A percentile compares a stretch with the other conserved stretches of the same genome.
These are phyloP conservation scores for Sebastes kiyomatsui DNA, from an alignment of 2,797 vertebrate species.

Conservation along the genomic window DNA sequence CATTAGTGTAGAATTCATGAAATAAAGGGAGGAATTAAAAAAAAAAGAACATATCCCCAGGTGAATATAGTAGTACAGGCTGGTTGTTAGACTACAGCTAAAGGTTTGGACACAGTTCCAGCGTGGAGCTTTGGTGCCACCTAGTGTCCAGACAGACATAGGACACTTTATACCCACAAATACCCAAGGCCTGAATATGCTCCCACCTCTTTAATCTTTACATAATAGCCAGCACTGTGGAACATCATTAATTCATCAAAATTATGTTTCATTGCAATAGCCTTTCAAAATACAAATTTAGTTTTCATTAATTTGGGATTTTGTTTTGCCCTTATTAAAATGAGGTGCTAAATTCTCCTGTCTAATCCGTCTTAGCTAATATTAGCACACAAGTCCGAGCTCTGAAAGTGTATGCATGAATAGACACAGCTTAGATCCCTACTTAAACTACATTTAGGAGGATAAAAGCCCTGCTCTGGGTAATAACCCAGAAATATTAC, in stretches of 20 bases:
- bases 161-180: background rate
- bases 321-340: conserved; percentile 20
- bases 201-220: background rate
- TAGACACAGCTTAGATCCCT: conserved; percentile 16
- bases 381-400: conserved; percentile 7
- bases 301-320: conserved; percentile 18
- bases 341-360: background rate
- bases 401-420: conserved; percentile 18
- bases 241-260: conserved; percentile 16
- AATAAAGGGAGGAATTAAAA: background rate
- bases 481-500: conserved; percentile 52
- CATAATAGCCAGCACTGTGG: background rate
- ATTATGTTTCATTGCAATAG: background rate
- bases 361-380: conserved; percentile 23
- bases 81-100: background rate
- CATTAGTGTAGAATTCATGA: background rate
- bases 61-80: background rate
- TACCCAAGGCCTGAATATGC: background rate
- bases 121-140: conserved; percentile 33
- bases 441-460: conserved; percentile 35
- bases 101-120: background rate
- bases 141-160: background rate
- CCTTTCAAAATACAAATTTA: conserved; percentile 7
- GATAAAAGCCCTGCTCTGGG: conserved; percentile 34
- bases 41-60: background rate